These are phyloP conservation scores for Melanaphis sacchari DNA, from an alignment of 1,140 invertebrate genomes.

Conservation along the genomic window DNA sequence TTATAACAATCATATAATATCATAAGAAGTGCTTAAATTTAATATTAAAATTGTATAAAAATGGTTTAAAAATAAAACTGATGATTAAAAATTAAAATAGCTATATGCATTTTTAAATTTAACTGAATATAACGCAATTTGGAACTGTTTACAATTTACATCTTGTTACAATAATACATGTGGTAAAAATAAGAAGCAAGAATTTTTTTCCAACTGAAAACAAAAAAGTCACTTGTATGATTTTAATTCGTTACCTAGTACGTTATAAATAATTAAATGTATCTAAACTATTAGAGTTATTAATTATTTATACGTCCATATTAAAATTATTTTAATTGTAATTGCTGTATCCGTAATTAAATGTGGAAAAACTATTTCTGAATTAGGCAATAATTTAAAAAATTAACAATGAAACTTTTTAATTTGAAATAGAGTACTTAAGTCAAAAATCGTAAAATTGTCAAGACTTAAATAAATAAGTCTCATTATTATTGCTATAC, in stretches of 20 bases:
- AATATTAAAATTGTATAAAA: not conserved
- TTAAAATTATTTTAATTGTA: not conserved
- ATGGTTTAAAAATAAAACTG: not conserved
- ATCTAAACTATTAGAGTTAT: not conserved
- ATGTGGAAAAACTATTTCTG: no score
- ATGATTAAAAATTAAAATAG: not conserved
- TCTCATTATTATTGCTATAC: no score
- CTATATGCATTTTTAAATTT: not conserved
- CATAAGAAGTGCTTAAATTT: not conserved
- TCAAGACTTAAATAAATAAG: not conserved
- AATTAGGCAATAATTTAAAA: not conserved
- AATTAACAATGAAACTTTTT: not conserved
- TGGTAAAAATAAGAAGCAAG: not conserved
- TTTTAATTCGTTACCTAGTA: not conserved
- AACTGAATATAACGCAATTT: no score
- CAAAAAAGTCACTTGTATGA: not conserved
- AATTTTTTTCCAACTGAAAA: no score
- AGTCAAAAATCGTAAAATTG: not conserved
- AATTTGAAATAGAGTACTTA: not conserved
- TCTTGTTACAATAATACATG: not conserved
- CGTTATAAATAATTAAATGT: not conserved
- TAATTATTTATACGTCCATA: no score
- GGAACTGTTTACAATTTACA: no score
- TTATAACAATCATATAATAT: not conserved
- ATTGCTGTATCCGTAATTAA: not conserved